Percentiles rank a stretch among this genome's conserved stretches.
These are phyloP conservation scores for Acestrorhynchus altus DNA, from an alignment of 2,797 vertebrate species.

Conservation along the genomic window DNA sequence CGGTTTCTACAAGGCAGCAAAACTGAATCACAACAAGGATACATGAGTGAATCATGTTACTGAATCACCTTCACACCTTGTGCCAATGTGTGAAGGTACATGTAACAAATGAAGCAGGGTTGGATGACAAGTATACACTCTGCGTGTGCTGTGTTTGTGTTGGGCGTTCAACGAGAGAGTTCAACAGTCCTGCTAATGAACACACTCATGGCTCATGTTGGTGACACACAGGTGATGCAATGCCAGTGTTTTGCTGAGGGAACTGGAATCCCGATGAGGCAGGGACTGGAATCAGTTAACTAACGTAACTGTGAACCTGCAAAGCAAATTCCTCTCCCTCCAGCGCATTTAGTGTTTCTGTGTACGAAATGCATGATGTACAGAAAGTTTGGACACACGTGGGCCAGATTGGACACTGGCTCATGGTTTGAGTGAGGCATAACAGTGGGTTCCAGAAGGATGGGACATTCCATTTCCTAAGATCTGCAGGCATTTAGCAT, in stretches of 20 bases:
- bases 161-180: background rate
- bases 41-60: background rate
- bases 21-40: background rate
- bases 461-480: too few relatives aligned
- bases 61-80: background rate
- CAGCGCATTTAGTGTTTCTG: background rate
- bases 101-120: background rate
- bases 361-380: background rate
- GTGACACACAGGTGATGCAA: slow-evolving; percentile 1
- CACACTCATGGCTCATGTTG: background rate
- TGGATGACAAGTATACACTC: background rate
- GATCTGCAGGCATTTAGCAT: too few relatives aligned
- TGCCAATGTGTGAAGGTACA: background rate
- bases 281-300: background rate
- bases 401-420: too few relatives aligned
- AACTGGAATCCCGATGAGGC: background rate
- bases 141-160: background rate
- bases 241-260: background rate
- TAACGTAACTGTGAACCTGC: background rate
- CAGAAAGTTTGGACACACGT: too few relatives aligned
- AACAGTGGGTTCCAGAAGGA: too few relatives aligned
- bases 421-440: too few relatives aligned
- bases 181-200: background rate
- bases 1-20: background rate
- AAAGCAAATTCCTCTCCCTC: background rate